Evolutionary conservation across 1,140 invertebrate genomes (phyloP), one percentile per base, ranked within the genome.

Genomic region (Steinernema khuongi): DNA sequence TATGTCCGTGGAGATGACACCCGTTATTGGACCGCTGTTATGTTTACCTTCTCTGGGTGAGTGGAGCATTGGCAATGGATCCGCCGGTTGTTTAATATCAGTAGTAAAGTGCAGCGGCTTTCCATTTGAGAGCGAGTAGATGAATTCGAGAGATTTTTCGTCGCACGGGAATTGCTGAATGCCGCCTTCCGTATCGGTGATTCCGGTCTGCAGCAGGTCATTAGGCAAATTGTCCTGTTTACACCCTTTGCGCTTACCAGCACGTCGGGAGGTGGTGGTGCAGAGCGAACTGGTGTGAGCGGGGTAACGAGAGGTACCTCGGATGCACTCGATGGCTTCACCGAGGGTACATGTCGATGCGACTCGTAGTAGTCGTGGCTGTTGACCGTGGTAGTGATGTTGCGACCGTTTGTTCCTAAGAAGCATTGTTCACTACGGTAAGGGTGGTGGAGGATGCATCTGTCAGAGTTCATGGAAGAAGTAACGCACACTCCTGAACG

Each of bases 21-120:
- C 11, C 50, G 50, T 17, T 60, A 60, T 60, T 60, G n/a, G n/a
- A n/a, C n/a, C n/a, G n/a, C n/a, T n/a, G n/a, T n/a, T n/a, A n/a
- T 60, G 50, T 60, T 60, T 60, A 60, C 50, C 50, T 60, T 60
- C 50, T 60, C 50, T 7, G 7, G 50, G 22, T 60, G 50, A 60
- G 50, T 60, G 50, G 50, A n/a, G 11, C 50, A 71, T 31, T 7
- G 79, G 79, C 36, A 77, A 36, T 33, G 83, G 74, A 43, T 80
- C 79, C 19, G 76, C 74, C n/a, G 77, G 68, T 72, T 82, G 81
- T 19, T 69, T 36, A 36, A 83, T 80, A 60, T 80, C 75, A 17
- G 79, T 83, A 26, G 69, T 74, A 50, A 83, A 83, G 18, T 75
- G 77, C 22, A 22, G 26, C 11, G 11, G 14, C 26, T 60, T 60